Evolutionary conservation across 2,797 vertebrate species (phyloP).

Genomic region (Crax fasciolata): DNA sequence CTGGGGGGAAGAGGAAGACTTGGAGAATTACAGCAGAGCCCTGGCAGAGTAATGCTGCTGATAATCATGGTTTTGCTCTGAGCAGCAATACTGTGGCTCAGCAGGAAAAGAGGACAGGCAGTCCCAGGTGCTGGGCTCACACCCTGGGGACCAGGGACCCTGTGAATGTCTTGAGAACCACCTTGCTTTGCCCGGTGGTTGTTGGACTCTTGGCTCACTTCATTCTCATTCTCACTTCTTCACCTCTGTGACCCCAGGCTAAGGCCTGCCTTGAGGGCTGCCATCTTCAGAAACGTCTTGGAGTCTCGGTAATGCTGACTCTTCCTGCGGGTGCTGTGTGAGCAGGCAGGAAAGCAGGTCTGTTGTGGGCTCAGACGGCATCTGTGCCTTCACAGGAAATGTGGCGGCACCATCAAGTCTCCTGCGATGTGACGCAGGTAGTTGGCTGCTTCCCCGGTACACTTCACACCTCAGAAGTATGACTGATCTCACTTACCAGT

Average conservation of each 20-base stretch:
- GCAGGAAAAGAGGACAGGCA: background rate
- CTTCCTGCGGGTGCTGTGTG: background rate
- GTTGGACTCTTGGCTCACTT: fast-evolving
- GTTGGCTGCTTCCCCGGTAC: constrained; percentile 57
- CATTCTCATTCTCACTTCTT: background rate
- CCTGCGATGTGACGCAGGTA: constrained; percentile 55
- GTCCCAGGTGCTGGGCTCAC: background rate
- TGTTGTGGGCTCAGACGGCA: constrained; percentile 32
- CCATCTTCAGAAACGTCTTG: background rate
- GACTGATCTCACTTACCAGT: constrained; percentile 52
- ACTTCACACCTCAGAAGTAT: constrained; percentile 63
- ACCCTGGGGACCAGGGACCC: background rate
- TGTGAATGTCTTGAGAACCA: background rate
- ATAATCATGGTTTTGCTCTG: background rate
- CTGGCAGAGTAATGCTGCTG: background rate
- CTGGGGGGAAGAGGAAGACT: background rate
- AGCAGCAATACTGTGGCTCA: background rate
- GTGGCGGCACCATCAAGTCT: constrained; percentile 25
- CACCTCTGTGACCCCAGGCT: fast-evolving
- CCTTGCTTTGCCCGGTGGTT: fast-evolving
- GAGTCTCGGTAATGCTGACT: background rate
- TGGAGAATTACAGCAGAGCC: background rate
- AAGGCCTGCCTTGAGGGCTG: background rate
- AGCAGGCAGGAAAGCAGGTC: constrained; percentile 34
- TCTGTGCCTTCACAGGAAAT: constrained; percentile 26